Conservation (phyloP, 2,888 invertebrate species). For the Andrena haemorrhoa region DNA sequence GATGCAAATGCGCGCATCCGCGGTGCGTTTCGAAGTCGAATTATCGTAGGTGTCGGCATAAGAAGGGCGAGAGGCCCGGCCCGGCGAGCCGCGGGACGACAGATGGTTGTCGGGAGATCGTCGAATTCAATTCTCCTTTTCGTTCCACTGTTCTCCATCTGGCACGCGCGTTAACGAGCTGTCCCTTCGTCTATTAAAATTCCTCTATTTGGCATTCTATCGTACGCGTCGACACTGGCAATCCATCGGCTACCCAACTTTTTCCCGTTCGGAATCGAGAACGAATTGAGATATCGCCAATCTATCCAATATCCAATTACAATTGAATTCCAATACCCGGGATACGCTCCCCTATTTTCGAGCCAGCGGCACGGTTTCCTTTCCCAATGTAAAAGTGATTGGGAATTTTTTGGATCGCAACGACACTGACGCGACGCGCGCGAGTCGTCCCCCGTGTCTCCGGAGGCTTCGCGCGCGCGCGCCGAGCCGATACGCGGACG, state of each 20-base stretch:
- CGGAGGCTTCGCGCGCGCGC: slow-evolving; percentile 11
- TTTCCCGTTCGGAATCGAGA: slow-evolving; percentile 1
- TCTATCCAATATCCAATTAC: not conserved
- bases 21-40: slow-evolving; percentile 69
- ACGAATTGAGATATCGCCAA: slow-evolving; percentile 9
- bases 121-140: slow-evolving; percentile 28
- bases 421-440: not conserved
- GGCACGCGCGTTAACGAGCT: slow-evolving; percentile 19
- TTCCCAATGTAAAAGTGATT: not conserved
- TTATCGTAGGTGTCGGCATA: slow-evolving; percentile 71
- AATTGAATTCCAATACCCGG: too few relatives aligned
- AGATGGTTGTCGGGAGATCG: slow-evolving; percentile 64
- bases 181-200: slow-evolving; percentile 3
- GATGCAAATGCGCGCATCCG: slow-evolving; percentile 70
- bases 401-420: not conserved
- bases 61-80: slow-evolving; percentile 31
- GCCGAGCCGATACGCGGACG: not conserved
- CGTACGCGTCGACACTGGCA: not conserved
- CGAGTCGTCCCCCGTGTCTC: not conserved
- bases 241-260: not conserved
- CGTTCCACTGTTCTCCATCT: slow-evolving; percentile 48
- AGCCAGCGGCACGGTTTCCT: too few relatives aligned
- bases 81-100: slow-evolving; percentile 37
- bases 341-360: too few relatives aligned
- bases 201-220: not conserved